Evolutionary conservation across 2,113 vertebrate species (phyloP).

Genomic region (Eublepharis macularius): DNA sequence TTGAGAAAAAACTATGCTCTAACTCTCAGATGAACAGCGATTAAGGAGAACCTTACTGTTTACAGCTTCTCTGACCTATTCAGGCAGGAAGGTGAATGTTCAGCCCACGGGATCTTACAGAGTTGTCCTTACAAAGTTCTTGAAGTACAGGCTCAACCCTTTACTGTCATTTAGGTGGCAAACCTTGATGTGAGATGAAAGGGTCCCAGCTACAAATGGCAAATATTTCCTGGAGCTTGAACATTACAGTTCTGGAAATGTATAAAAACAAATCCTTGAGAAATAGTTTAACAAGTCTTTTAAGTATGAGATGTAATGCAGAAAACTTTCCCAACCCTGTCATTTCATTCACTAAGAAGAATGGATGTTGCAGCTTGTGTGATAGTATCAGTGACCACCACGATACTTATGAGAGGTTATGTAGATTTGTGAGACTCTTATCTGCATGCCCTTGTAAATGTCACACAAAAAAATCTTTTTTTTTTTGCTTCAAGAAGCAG

Average conservation of each 20-base stretch:
- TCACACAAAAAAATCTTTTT: neutral
- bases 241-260: neutral
- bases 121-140: too few species aligned
- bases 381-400: neutral
- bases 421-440: neutral
- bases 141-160: too few species aligned
- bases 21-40: neutral
- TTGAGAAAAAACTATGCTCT: neutral
- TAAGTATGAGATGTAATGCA: neutral
- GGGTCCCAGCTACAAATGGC: neutral
- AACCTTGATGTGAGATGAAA: neutral
- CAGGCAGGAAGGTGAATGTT: neutral
- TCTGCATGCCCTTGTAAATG: neutral
- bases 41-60: neutral
- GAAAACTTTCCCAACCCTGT: neutral
- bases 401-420: neutral
- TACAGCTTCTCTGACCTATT: neutral
- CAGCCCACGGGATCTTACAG: neutral
- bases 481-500: neutral
- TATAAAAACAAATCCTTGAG: neutral
- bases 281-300: neutral
- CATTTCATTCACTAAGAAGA: neutral
- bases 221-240: neutral
- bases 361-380: neutral
- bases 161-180: neutral